Evolutionary conservation across 2,113 vertebrate species (phyloP).

Genomic region (Danio rerio): DNA sequence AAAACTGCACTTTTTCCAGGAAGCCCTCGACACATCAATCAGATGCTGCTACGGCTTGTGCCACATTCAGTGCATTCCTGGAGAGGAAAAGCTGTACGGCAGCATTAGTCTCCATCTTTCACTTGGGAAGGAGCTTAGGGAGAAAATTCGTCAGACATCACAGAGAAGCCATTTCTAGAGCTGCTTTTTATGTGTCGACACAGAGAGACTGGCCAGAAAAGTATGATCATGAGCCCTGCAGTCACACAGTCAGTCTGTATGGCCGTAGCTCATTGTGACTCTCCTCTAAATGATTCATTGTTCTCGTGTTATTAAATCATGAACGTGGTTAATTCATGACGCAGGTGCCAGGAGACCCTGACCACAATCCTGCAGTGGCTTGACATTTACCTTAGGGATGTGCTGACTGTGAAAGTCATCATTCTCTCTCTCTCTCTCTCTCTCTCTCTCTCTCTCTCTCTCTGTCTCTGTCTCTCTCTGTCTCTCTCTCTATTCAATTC

Average conservation of each 20-base stretch:
- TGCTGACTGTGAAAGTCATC: slow-evolving; percentile 8
- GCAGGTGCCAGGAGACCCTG: slow-evolving; percentile 26
- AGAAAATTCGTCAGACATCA: background rate
- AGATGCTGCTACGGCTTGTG: slow-evolving; percentile 2
- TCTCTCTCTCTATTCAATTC: no score
- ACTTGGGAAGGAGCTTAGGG: background rate
- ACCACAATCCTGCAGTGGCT: slow-evolving; percentile 31
- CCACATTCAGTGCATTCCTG: background rate
- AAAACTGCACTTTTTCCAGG: background rate
- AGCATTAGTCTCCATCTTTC: background rate
- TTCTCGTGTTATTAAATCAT: slow-evolving; percentile 62
- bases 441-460: background rate
- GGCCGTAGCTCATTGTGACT: slow-evolving; percentile 62
- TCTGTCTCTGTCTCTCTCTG: no score
- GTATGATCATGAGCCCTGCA: slow-evolving; percentile 9
- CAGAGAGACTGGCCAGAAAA: background rate
- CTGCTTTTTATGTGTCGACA: background rate
- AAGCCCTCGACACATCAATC: background rate
- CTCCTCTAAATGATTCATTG: slow-evolving; percentile 65
- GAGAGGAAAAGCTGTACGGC: background rate
- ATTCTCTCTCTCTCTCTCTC: background rate
- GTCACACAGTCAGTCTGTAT: slow-evolving; percentile 7
- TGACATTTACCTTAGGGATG: background rate
- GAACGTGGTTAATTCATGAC: slow-evolving; percentile 67
- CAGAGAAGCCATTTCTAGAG: background rate